These are phyloP conservation scores for Bubo bubo DNA, from an alignment of 2,113 vertebrate species.

Conservation along the genomic window DNA sequence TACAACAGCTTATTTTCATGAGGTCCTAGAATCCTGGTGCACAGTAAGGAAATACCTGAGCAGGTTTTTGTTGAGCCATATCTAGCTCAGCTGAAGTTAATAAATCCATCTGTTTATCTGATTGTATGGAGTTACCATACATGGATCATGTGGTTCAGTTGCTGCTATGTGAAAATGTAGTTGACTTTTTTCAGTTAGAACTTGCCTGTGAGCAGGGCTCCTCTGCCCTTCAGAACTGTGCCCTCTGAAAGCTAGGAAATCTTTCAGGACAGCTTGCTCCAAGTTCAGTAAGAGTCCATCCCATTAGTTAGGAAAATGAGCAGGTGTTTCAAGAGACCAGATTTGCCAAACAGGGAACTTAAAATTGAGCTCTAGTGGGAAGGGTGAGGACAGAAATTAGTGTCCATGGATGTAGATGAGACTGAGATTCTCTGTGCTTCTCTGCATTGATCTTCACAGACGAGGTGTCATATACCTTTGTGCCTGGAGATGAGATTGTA, in stretches of 20 bases:
- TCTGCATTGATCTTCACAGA: background rate
- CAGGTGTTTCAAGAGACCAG: background rate
- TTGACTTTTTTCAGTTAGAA: background rate
- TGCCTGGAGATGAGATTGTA: background rate
- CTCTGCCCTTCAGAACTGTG: background rate
- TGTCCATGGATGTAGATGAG: background rate
- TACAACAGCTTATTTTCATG: background rate
- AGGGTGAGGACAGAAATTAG: background rate
- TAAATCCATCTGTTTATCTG: background rate
- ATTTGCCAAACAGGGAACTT: background rate
- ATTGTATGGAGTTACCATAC: background rate
- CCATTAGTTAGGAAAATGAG: background rate
- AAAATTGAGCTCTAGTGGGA: background rate
- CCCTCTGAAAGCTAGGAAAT: background rate
- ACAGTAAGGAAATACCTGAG: background rate
- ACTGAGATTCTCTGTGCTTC: background rate
- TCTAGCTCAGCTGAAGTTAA: background rate
- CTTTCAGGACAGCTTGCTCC: background rate
- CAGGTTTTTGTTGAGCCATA: background rate
- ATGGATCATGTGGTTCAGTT: background rate
- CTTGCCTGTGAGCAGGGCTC: background rate
- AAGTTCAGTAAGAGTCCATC: background rate
- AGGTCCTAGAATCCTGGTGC: background rate
- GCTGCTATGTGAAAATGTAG: background rate
- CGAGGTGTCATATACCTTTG: background rate